These are phyloP conservation scores for Agrenia bidenticulata DNA, from an alignment of 2,888 invertebrate genomes.

Conservation along the genomic window DNA sequence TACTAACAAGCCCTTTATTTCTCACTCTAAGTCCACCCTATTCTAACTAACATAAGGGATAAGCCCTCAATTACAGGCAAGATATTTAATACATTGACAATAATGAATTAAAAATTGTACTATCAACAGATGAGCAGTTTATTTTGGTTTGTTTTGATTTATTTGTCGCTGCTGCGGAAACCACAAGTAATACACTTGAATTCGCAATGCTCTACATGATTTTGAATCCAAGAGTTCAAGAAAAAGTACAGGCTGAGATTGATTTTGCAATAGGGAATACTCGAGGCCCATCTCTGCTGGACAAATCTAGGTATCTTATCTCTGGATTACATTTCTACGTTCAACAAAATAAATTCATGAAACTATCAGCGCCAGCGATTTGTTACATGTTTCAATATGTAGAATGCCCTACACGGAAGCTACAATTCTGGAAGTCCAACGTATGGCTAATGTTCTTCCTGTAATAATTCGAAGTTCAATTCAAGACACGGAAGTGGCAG, in stretches of 20 bases:
- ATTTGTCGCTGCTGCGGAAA: constrained; percentile 49
- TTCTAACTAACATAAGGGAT: too few relatives aligned
- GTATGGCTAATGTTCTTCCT: constrained; percentile 41
- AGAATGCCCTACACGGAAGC: constrained; percentile 50
- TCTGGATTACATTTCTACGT: not conserved
- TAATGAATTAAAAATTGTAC: not conserved
- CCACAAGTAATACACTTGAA: constrained; percentile 49
- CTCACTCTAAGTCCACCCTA: not conserved
- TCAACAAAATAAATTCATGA: not conserved
- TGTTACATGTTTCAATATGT: not conserved
- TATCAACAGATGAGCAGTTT: constrained; percentile 45
- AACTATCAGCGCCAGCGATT: not conserved
- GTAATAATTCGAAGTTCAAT: constrained; percentile 31
- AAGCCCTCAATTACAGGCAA: not conserved
- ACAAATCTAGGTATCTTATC: constrained; percentile 29
- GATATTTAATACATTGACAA: not conserved
- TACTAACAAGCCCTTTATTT: not conserved
- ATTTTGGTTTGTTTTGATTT: constrained; percentile 37
- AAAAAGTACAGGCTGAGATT: constrained; percentile 53
- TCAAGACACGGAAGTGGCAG: constrained; percentile 27
- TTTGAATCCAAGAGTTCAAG: constrained; percentile 52
- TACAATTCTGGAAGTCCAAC: constrained; percentile 39
- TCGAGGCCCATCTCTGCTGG: constrained; percentile 31
- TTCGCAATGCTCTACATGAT: constrained; percentile 53
- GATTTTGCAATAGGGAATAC: constrained; percentile 53